Evolutionary conservation across 2,888 invertebrate genomes (phyloP), one percentile per base, ranked within the genome.

Genomic region (Hirtodrosophila duncani): DNA sequence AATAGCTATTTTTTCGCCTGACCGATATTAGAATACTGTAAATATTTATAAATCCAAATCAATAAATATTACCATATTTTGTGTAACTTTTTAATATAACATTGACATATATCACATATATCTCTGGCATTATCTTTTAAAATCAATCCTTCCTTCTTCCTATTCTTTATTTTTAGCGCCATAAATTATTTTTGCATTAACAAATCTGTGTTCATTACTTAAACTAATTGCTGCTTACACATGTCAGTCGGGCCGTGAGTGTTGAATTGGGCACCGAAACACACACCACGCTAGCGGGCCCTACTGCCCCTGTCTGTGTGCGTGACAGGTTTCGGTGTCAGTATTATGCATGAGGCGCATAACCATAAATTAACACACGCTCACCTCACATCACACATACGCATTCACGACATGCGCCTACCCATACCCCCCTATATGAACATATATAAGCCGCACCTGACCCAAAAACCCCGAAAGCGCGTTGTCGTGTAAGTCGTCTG

Each of bases 291-390:
- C 8, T 10, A 5, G 4, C 8, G 13, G 16, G 20, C 34, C n/a
- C 9, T 29, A 9, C 7, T 7, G 10, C 31, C 20, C 26, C 21
- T 36, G 37, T 50, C 26, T 41, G 42, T 71, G 65, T 67, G 71
- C 71, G 71, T 69, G 69, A 69, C 68, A 69, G 59, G 57, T 65
- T 64, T 65, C 48, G 50, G 55, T 67, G 68, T 60, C 65, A 58
- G 58, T 57, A 46, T 50, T 70, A 51, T 60, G 65, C 53, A 68
- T 51, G 49, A 57, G 56, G 44, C 58, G 51, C 62, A 65, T 65
- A 63, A 63, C 63, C 69, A 69, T 72, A 69, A 68, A 63, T 69
- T 69, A 68, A 63, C 69, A 59, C 72, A n/a, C n/a, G n/a, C n/a
- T n/a, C n/a, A n/a, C n/a, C n/a, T n/a, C n/a, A n/a, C 60, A 63